phyloP scores from a whole-genome alignment of 2,797 vertebrate species.

The Miopithecus talapoin region DNA sequence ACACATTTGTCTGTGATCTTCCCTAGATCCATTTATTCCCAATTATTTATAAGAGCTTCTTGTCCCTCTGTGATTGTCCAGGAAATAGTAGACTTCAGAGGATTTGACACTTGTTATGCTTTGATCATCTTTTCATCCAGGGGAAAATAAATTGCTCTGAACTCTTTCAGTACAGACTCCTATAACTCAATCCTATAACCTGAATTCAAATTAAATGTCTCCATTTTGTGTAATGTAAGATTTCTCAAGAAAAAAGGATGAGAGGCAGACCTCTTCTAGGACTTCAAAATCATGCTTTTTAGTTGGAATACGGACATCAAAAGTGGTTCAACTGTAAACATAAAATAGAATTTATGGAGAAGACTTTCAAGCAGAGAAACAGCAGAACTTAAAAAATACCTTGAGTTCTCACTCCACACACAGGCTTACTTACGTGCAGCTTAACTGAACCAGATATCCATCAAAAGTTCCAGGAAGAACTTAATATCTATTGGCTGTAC shows the following conservation, averaged over 20 bases:
- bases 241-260: background rate
- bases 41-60: background rate
- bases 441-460: background rate
- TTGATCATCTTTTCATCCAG: background rate
- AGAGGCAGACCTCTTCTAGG: background rate
- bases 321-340: background rate
- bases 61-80: background rate
- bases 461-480: background rate
- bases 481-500: background rate
- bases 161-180: background rate
- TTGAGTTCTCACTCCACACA: background rate
- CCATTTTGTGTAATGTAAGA: background rate
- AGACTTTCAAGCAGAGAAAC: background rate
- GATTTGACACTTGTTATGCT: background rate
- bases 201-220: slow-evolving; percentile 9
- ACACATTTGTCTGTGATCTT: background rate
- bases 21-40: background rate
- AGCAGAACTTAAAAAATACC: background rate
- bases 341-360: background rate
- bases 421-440: background rate
- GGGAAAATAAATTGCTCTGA: background rate
- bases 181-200: background rate
- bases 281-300: background rate
- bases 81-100: background rate
- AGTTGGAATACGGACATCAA: background rate